phyloP scores from a whole-genome alignment of 2,113 vertebrate genomes.

The Formicarius rufipectus region DNA sequence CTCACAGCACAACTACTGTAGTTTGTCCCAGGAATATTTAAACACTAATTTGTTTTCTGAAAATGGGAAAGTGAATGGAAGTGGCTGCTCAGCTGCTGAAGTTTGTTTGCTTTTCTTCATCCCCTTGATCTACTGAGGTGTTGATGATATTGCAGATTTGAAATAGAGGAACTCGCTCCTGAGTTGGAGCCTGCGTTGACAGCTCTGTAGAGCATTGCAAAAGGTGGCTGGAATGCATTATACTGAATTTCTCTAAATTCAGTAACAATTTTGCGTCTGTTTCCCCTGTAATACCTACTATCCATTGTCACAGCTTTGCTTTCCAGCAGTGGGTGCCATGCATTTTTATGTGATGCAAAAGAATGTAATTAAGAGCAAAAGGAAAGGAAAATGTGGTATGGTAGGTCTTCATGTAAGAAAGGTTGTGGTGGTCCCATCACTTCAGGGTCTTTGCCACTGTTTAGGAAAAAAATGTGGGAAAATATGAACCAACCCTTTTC shows the following conservation, averaged over 20 bases:
- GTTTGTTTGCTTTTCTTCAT: background rate
- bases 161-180: background rate
- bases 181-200: background rate
- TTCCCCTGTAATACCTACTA: background rate
- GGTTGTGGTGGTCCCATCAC: background rate
- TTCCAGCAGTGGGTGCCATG: background rate
- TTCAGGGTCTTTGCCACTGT: background rate
- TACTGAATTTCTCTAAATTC: background rate
- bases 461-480: background rate
- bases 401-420: background rate
- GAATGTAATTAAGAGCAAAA: background rate
- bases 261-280: background rate
- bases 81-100: background rate
- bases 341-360: background rate
- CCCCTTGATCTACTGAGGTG: background rate
- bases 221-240: background rate
- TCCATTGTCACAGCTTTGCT: background rate
- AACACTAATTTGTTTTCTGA: background rate
- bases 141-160: background rate
- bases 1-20: background rate
- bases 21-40: constrained; percentile 11
- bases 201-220: background rate
- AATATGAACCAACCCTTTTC: background rate
- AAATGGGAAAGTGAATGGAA: background rate
- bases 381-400: background rate